Conservation (phyloP, 2,113 vertebrate species). For the Hippocampus comes region DNA sequence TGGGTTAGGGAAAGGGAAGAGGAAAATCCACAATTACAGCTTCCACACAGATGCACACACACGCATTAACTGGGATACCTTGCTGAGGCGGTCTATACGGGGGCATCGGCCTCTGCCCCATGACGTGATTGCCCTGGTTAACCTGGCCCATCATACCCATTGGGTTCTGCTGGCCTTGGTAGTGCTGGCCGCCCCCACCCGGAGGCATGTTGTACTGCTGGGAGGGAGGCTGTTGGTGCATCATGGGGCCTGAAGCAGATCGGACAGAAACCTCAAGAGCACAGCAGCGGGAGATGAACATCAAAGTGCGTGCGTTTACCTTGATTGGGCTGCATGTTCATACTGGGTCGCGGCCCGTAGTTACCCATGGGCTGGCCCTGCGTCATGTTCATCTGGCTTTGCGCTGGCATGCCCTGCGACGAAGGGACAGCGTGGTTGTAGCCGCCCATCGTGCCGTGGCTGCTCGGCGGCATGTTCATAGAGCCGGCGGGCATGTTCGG, state of each 20-base stretch:
- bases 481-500: constrained; percentile 89
- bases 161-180: constrained; percentile 94
- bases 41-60: constrained; percentile 46
- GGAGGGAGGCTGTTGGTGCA: constrained; percentile 94
- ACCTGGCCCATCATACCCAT: constrained; percentile 97
- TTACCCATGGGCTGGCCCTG: constrained; percentile 93
- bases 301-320: constrained; percentile 66
- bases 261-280: neutral
- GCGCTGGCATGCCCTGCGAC: constrained; percentile 88
- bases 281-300: neutral
- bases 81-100: constrained; percentile 96
- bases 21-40: constrained; percentile 47
- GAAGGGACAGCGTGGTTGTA: constrained; percentile 92
- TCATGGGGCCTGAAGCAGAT: constrained; percentile 84
- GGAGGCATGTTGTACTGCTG: constrained; percentile 98
- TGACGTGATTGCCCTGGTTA: constrained; percentile 95
- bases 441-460: constrained; percentile 91
- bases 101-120: constrained; percentile 96
- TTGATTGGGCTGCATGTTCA: constrained; percentile 97
- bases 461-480: constrained; percentile 92
- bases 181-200: constrained; percentile 88
- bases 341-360: constrained; percentile 93
- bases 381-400: constrained; percentile 95
- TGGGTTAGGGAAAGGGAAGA: constrained; percentile 50
- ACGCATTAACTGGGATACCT: constrained; percentile 73